Evolutionary conservation across 2,888 invertebrate species (phyloP).

Genomic region (Limnephilus rhombicus): DNA sequence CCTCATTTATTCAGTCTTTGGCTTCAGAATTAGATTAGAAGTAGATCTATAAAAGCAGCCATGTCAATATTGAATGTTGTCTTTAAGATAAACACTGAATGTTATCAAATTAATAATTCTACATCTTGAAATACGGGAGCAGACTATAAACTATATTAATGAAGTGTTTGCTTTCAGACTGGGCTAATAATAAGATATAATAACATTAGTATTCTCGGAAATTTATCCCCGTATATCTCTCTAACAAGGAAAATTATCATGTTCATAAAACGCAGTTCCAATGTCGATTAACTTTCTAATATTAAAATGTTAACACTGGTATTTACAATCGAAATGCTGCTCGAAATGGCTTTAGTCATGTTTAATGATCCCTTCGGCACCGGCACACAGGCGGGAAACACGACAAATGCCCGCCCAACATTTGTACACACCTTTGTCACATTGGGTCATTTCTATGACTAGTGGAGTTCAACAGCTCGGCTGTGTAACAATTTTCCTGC

Average conservation of each 20-base stretch:
- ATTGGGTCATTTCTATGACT: too few relatives aligned
- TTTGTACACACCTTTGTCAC: too few relatives aligned
- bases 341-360: too few relatives aligned
- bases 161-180: neutral
- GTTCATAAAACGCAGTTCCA: neutral
- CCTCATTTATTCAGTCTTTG: neutral
- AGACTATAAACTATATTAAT: neutral
- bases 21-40: neutral
- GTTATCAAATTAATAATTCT: neutral
- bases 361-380: too few relatives aligned
- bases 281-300: neutral
- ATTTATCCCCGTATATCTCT: neutral
- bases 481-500: too few relatives aligned
- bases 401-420: too few relatives aligned
- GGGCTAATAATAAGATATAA: neutral
- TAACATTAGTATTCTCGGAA: neutral
- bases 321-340: too few relatives aligned
- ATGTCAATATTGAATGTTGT: too few relatives aligned
- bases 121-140: neutral
- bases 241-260: neutral
- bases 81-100: neutral
- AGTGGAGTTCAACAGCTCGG: too few relatives aligned
- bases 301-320: too few relatives aligned
- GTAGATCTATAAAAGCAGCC: too few relatives aligned
- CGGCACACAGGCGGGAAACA: too few relatives aligned